A percentile compares a stretch with the other conserved stretches of the same genome.
Conservation (phyloP, 1,140 invertebrate genomes). For the Trissolcus basalis region DNA sequence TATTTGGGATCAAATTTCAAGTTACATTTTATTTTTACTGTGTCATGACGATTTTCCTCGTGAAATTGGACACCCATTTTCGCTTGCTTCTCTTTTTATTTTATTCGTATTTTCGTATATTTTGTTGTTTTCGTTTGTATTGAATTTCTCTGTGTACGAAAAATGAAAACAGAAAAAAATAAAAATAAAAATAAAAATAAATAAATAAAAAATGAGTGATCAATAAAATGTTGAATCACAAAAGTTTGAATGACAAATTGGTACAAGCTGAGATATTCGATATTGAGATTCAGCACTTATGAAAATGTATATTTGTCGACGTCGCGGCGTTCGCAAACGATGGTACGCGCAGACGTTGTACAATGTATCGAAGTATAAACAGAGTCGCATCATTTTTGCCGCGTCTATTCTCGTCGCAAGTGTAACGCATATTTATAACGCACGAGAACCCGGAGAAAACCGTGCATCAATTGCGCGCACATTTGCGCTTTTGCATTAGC, state of each 20-base stretch:
- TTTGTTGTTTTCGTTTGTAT: too few species aligned
- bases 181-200: too few species aligned
- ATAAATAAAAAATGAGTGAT: too few species aligned
- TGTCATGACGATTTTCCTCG: too few species aligned
- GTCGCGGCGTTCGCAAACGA: constrained; percentile 6
- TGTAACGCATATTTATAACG: constrained; percentile 54
- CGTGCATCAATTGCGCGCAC: constrained; percentile 15
- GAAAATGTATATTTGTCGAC: constrained; percentile 40
- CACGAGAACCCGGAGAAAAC: constrained; percentile 20
- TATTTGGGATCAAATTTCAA: too few species aligned
- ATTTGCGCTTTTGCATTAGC: constrained; percentile 11
- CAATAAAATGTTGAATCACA: too few species aligned
- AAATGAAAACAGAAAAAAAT: too few species aligned
- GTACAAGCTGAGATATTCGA: constrained; percentile 13
- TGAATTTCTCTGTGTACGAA: too few species aligned
- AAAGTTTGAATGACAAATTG: not conserved
- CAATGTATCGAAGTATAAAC: constrained; percentile 41
- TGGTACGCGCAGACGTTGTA: constrained; percentile 18
- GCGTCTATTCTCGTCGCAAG: constrained; percentile 38
- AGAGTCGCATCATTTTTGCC: constrained; percentile 25
- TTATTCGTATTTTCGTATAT: too few species aligned
- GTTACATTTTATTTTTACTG: too few species aligned
- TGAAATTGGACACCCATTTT: too few species aligned
- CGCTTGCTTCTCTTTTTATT: too few species aligned
- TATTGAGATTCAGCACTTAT: constrained; percentile 34